phyloP scores from a whole-genome alignment of 2,888 invertebrate genomes.

The Antheraea assamensis region DNA sequence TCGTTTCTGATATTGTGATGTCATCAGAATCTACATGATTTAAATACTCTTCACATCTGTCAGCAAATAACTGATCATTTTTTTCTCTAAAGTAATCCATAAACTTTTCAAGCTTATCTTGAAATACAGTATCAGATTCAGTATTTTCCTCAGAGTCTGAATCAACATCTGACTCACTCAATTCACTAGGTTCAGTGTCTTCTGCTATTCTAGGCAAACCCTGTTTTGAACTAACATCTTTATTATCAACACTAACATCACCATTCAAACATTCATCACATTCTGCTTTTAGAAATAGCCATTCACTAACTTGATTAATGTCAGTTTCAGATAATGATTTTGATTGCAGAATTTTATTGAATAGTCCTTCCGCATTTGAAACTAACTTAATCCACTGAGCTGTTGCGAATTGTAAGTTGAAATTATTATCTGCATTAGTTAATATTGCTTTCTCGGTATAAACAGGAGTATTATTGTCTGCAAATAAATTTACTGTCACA shows the following conservation, averaged over 20 bases:
- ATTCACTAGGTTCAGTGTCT: conserved; percentile 83
- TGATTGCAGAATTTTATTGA: conserved; percentile 87
- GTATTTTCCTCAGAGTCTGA: conserved; percentile 81
- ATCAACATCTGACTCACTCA: conserved; percentile 83
- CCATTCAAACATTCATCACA: conserved; percentile 90
- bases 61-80: conserved; percentile 85
- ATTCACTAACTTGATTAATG: conserved; percentile 88
- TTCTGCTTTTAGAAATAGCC: conserved; percentile 93
- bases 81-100: conserved; percentile 87
- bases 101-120: conserved; percentile 86
- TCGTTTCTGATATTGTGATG: conserved; percentile 76
- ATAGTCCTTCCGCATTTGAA: conserved; percentile 92
- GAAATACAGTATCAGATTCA: conserved; percentile 85
- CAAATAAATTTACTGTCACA: conserved; percentile 87
- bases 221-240: conserved; percentile 68
- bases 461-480: conserved; percentile 84
- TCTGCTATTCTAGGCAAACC: conserved; percentile 77
- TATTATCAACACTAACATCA: conserved; percentile 76
- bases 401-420: conserved; percentile 91
- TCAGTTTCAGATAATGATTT: conserved; percentile 87
- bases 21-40: conserved; percentile 78
- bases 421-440: conserved; percentile 69
- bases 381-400: conserved; percentile 92
- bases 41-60: conserved; percentile 83
- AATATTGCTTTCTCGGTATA: conserved; percentile 63